Percentiles rank a stretch among this genome's conserved stretches.
Evolutionary conservation across 2,797 vertebrate species (phyloP).

Genomic region (Anguilla obscura): DNA sequence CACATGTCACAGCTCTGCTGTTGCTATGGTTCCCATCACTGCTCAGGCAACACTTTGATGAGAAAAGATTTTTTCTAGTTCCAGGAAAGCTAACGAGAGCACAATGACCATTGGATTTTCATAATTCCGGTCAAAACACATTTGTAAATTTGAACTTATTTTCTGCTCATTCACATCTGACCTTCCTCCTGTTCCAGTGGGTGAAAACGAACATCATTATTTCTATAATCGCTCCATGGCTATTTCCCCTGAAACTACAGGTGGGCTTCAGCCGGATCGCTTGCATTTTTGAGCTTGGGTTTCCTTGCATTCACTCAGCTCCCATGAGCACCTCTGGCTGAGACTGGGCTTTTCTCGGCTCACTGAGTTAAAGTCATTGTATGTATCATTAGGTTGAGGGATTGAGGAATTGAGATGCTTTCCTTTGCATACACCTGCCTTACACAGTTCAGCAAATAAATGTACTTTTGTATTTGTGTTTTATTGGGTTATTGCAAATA

Average conservation of each 20-base stretch:
- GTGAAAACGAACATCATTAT: not conserved
- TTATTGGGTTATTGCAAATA: not conserved
- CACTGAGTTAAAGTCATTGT: not conserved
- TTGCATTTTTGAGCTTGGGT: not conserved
- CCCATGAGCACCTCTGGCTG: not conserved
- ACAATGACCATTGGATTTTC: not conserved
- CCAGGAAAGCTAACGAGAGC: not conserved
- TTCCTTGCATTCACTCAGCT: not conserved
- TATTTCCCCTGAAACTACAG: not conserved
- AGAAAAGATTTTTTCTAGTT: not conserved
- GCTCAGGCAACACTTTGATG: conserved; percentile 1
- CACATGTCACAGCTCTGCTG: not conserved
- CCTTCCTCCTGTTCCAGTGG: not conserved
- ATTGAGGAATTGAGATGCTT: not conserved
- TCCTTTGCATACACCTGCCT: not conserved
- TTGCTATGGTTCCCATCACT: conserved; percentile 7
- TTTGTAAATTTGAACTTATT: not conserved
- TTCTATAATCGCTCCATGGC: not conserved
- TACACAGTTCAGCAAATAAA: not conserved
- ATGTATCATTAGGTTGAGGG: not conserved
- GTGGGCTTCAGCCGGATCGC: not conserved
- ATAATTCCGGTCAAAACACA: not conserved
- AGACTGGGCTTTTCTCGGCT: too few species aligned
- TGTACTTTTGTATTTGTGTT: not conserved
- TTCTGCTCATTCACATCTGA: not conserved